These are phyloP conservation scores for Chloroceryle aenea DNA, from an alignment of 2,113 vertebrate species.

Conservation along the genomic window DNA sequence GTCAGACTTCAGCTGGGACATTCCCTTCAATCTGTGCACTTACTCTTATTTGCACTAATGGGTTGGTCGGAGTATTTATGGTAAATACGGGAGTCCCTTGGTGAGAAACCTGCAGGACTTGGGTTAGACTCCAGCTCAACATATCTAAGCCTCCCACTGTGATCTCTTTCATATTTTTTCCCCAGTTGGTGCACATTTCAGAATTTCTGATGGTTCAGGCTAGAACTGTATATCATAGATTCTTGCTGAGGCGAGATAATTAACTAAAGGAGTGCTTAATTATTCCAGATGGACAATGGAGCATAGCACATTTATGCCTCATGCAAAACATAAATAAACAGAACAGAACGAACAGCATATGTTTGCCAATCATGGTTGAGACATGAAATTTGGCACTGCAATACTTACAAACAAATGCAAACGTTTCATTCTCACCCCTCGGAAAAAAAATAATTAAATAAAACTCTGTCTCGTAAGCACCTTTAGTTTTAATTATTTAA, in stretches of 20 bases:
- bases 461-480: constrained; percentile 74
- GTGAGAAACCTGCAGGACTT: neutral
- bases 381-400: constrained; percentile 35
- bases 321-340: constrained; percentile 56
- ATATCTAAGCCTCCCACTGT: neutral
- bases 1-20: neutral
- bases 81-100: neutral
- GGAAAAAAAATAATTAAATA: constrained; percentile 76
- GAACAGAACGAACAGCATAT: constrained; percentile 32
- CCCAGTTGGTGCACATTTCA: neutral
- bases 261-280: constrained; percentile 47
- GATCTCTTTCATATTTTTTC: neutral
- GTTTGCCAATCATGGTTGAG: neutral
- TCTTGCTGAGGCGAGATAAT: constrained; percentile 9
- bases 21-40: neutral
- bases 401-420: constrained; percentile 48
- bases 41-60: neutral
- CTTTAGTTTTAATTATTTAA: constrained; percentile 60
- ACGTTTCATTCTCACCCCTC: constrained; percentile 26
- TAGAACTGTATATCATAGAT: neutral
- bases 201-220: neutral
- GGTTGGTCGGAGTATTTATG: neutral
- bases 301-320: constrained; percentile 40
- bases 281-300: constrained; percentile 37
- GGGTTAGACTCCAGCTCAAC: neutral